These are phyloP conservation scores for Trissolcus basalis DNA, from an alignment of 1,140 invertebrate species.

Conservation along the genomic window DNA sequence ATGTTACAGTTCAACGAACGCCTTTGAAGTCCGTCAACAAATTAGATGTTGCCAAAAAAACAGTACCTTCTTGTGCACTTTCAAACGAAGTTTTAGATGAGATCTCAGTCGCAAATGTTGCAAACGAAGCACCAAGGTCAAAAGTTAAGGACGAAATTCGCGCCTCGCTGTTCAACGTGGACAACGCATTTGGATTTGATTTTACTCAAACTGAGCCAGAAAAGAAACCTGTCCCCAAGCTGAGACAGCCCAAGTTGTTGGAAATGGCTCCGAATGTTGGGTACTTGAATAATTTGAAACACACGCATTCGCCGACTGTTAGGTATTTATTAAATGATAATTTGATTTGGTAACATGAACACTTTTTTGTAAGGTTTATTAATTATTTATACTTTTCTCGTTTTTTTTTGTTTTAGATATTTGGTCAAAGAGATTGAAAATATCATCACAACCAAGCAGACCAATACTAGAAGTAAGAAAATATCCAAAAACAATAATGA, in stretches of 20 bases:
- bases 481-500: too few relatives aligned
- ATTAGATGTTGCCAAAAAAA: not conserved
- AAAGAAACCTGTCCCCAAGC: not conserved
- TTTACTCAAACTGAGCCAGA: not conserved
- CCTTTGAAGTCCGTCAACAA: not conserved
- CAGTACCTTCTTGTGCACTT: not conserved
- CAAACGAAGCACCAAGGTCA: not conserved
- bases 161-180: conserved; percentile 4
- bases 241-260: not conserved
- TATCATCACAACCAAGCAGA: conserved; percentile 2
- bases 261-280: not conserved
- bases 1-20: too few relatives aligned
- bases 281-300: conserved; percentile 19
- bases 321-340: not conserved
- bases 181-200: conserved; percentile 34
- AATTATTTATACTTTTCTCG: too few relatives aligned
- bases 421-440: conserved; percentile 30
- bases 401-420: not conserved
- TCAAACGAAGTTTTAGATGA: not conserved
- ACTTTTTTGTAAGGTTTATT: too few relatives aligned
- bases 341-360: too few relatives aligned
- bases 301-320: conserved; percentile 12
- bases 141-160: not conserved
- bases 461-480: too few relatives aligned
- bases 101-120: not conserved